Percentiles rank a stretch among this genome's conserved stretches.
Evolutionary conservation across 53 echinoderm and acorn worm genomes (phyloP).

Genomic region (Zoroaster sp.): DNA sequence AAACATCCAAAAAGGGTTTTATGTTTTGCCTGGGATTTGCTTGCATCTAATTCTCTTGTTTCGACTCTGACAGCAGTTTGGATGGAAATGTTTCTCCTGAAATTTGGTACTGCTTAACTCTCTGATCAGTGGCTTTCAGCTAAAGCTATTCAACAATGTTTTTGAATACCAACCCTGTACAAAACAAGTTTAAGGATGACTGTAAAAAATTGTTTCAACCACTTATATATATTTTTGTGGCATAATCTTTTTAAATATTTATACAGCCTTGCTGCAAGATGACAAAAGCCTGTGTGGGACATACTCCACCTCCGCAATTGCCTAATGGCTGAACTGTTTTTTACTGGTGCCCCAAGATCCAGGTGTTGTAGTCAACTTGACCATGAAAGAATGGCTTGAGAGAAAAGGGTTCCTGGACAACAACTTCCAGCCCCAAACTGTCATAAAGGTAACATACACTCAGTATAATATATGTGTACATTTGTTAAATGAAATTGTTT

Average conservation of each 20-base stretch:
- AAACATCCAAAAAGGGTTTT: too few species aligned
- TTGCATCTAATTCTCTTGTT: too few species aligned
- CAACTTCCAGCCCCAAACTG: background rate
- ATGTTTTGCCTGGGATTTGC: too few species aligned
- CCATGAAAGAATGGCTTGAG: background rate
- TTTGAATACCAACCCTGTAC: too few species aligned
- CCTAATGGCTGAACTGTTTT: background rate
- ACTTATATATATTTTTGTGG: background rate
- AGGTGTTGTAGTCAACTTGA: background rate
- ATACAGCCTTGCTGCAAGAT: background rate
- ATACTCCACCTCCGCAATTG: background rate
- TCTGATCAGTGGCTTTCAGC: too few species aligned
- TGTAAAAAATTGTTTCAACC: background rate
- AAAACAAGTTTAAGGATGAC: too few species aligned
- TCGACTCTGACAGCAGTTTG: too few species aligned
- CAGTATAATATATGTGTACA: background rate
- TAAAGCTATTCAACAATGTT: too few species aligned
- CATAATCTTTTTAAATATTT: background rate
- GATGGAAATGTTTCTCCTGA: too few species aligned
- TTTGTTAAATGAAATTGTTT: too few species aligned
- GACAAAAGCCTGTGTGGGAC: background rate
- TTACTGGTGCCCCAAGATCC: background rate
- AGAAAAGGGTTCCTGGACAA: background rate
- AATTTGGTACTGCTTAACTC: too few species aligned
- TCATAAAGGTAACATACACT: background rate